Evolutionary conservation across 2,797 vertebrate genomes (phyloP).

Genomic region (Buphagus erythrorhynchus): DNA sequence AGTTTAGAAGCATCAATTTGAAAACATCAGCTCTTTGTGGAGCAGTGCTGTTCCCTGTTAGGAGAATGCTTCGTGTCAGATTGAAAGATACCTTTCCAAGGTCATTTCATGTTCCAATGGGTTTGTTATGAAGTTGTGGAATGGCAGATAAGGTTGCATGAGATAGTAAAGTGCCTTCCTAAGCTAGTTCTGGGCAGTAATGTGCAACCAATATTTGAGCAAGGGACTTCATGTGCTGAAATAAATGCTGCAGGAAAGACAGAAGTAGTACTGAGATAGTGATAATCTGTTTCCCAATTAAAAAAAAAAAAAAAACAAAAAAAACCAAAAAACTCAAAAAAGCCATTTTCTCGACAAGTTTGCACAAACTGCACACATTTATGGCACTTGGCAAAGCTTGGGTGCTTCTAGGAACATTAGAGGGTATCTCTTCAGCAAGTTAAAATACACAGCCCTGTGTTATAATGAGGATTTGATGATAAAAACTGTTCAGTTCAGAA

Average conservation of each 20-base stretch:
- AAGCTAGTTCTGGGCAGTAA: conserved; percentile 54
- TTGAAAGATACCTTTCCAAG: conserved; percentile 44
- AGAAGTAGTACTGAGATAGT: neutral
- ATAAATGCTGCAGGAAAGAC: neutral
- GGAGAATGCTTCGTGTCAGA: neutral
- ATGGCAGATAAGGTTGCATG: neutral
- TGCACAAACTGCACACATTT: neutral
- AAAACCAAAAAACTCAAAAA: neutral
- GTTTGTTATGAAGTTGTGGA: conserved; percentile 33
- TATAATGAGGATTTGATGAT: neutral
- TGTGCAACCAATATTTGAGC: conserved; percentile 45
- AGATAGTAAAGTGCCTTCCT: conserved; percentile 64
- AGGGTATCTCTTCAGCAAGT: neutral
- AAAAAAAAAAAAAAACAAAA: neutral
- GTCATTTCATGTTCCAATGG: conserved; percentile 41
- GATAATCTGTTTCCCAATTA: neutral
- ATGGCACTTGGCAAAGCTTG: neutral
- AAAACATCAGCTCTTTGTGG: neutral
- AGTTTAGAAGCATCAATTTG: neutral
- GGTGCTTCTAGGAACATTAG: neutral
- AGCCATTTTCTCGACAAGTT: neutral
- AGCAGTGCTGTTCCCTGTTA: neutral
- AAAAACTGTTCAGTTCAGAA: neutral
- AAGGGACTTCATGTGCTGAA: neutral
- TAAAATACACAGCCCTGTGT: neutral